Evolutionary conservation across 2,888 invertebrate genomes (phyloP).

Genomic region (Metacarcinus magister): DNA sequence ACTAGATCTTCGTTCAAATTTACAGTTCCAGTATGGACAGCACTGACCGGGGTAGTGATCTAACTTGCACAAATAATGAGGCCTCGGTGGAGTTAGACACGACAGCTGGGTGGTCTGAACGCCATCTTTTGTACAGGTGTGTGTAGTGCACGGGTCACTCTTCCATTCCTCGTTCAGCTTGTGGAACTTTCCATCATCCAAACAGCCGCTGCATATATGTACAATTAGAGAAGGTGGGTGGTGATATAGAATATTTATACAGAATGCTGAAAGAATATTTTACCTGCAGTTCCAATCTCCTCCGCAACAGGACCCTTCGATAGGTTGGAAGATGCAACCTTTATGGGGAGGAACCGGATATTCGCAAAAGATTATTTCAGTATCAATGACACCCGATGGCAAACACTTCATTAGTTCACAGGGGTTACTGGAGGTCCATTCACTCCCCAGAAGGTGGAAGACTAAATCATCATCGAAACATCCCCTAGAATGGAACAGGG

Average conservation of each 20-base stretch:
- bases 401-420: background rate
- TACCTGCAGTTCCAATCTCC: background rate
- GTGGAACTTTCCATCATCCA: background rate
- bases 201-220: background rate
- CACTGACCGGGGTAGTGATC: background rate
- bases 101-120: background rate
- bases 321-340: background rate
- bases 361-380: background rate
- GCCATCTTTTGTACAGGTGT: background rate
- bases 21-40: background rate
- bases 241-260: background rate
- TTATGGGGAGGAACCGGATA: background rate
- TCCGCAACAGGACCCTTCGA: background rate
- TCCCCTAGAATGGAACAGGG: background rate
- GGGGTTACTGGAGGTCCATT: background rate
- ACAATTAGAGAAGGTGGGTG: background rate
- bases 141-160: conserved; percentile 29
- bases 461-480: background rate
- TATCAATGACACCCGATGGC: background rate
- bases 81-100: background rate
- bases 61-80: background rate
- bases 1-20: background rate
- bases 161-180: background rate
- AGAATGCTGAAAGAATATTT: background rate
- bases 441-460: background rate